Evolutionary conservation across 2,888 invertebrate species (phyloP), one percentile per base, ranked within the genome.

Genomic region (Andrena trimmerana): DNA sequence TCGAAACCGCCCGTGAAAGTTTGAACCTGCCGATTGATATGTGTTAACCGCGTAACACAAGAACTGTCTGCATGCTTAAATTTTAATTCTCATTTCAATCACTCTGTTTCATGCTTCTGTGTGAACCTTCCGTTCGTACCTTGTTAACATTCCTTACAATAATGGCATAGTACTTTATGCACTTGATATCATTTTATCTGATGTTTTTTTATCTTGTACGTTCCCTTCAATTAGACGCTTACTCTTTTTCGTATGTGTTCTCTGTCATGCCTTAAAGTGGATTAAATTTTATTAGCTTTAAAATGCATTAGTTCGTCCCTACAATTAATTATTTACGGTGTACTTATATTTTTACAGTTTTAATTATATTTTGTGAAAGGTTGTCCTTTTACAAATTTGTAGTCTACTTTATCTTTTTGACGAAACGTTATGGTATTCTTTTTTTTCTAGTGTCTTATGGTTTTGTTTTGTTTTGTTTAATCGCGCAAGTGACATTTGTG

Each of bases 1-100:
- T 50, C 27, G 31, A 48, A 54, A 69, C 57, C 20, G 42, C 7
- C 52, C 54, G 68, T 78, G 69, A 75, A 79, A 75, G 68, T 75
- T 75, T 20, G n/a, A 48, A 62, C n/a, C n/a, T 27, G 8, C 5
- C 29, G 4, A 59, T 24, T 59, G 57, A 29, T 8, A 4, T 59
- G 7, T 65, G 65, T 5, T 33, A 57, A 57, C 57, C 57, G 57
- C 57, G 20, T 57, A 20, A 57, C 24, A 27, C 36, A 7, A 13
- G 16, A 3, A 29, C 62, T 69, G 36, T 20, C 27, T 48, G 24
- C 10, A 10, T 13, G 10, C 57, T 16, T 42, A 16, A 42, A 42
- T 57, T 27, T 27, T 57, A 2, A 57, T 20, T 57, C 24, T 13
- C 27, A 1, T 57, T 27, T 57, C 57, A 57, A 24, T 10, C 24